phyloP scores from a whole-genome alignment of 2,888 invertebrate genomes.

The Phrixothrix hirtus region DNA sequence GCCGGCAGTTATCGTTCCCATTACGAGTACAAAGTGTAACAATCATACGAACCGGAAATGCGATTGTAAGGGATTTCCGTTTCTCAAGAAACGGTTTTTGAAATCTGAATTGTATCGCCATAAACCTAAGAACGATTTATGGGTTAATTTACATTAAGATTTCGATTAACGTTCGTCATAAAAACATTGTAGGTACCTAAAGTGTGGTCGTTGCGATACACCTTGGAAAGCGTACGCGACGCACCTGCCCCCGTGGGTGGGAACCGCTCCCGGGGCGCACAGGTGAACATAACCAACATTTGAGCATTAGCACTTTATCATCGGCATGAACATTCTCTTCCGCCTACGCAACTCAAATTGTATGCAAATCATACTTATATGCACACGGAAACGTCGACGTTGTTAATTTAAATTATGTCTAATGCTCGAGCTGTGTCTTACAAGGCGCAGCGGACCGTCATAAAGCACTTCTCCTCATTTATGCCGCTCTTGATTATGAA shows the following conservation, averaged over 20 bases:
- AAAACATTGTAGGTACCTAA: constrained; percentile 34
- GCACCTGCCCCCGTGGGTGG: constrained; percentile 41
- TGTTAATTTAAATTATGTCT: constrained; percentile 38
- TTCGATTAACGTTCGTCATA: constrained; percentile 39
- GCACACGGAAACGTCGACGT: constrained; percentile 33
- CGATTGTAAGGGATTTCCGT: constrained; percentile 32
- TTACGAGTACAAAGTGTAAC: constrained; percentile 32
- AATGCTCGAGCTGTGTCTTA: constrained; percentile 45
- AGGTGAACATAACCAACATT: constrained; percentile 38
- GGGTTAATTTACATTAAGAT: constrained; percentile 33
- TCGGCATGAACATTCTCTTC: constrained; percentile 39
- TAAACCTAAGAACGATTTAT: constrained; percentile 37
- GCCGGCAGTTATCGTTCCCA: constrained; percentile 34
- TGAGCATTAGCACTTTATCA: constrained; percentile 43
- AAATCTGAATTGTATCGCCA: constrained; percentile 31
- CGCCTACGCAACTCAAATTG: constrained; percentile 39
- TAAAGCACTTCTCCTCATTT: constrained; percentile 32
- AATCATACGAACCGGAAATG: constrained; percentile 30
- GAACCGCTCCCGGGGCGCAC: constrained; percentile 37
- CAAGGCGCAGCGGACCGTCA: constrained; percentile 39
- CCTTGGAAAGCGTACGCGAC: constrained; percentile 9
- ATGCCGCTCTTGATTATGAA: constrained; percentile 29
- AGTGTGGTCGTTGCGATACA: constrained; percentile 5
- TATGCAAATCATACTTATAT: constrained; percentile 42
- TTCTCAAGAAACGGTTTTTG: constrained; percentile 32